Evolutionary conservation across 2,113 vertebrate species (phyloP).

Genomic region (Corydoras sp.): DNA sequence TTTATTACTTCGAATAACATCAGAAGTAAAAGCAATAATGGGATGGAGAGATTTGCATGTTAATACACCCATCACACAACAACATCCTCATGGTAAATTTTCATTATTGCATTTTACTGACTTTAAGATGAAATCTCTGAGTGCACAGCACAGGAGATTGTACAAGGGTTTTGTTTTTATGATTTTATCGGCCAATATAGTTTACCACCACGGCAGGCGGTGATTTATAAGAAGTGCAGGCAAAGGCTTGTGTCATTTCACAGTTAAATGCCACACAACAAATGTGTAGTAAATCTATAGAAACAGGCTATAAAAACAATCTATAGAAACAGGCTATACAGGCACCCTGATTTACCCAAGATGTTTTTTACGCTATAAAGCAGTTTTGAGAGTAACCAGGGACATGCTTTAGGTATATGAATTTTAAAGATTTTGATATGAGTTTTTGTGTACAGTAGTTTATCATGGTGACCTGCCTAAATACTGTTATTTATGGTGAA

Average conservation of each 20-base stretch:
- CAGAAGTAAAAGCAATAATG: background rate
- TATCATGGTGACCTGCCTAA: no score
- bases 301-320: background rate
- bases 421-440: no score
- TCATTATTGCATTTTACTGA: background rate
- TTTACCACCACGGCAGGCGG: slow-evolving; percentile 3
- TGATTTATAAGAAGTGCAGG: slow-evolving; percentile 19
- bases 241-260: slow-evolving; percentile 5
- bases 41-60: background rate
- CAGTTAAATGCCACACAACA: background rate
- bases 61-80: slow-evolving; percentile 7
- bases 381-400: no score
- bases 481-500: slow-evolving; percentile 26
- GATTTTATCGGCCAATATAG: slow-evolving; percentile 1
- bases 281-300: background rate
- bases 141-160: slow-evolving; percentile 3
- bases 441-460: no score
- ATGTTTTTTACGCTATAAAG: background rate
- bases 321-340: no score
- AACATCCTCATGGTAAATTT: background rate
- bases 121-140: slow-evolving; percentile 16
- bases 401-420: no score
- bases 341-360: background rate
- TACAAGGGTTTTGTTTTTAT: slow-evolving; percentile 1
- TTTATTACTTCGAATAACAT: background rate